A percentile compares a stretch with the other conserved stretches of the same genome.
These are phyloP conservation scores for Horisme vitalbata DNA, from an alignment of 2,888 invertebrate species.

Conservation along the genomic window DNA sequence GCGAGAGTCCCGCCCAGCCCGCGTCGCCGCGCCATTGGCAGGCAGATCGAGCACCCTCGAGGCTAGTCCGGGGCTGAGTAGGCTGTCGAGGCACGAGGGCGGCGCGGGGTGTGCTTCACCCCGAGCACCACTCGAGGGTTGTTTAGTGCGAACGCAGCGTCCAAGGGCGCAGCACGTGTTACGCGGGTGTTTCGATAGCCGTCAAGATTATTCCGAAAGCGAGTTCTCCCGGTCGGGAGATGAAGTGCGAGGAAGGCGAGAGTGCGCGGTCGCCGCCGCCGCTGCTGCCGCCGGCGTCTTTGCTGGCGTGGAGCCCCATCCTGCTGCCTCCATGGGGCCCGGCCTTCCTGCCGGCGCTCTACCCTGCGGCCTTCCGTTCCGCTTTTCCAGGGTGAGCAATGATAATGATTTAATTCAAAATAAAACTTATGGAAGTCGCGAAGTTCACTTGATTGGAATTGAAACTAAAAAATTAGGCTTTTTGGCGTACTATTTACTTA, in stretches of 20 bases:
- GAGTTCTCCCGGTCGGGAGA: slow-evolving; percentile 79
- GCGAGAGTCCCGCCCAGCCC: slow-evolving; percentile 65
- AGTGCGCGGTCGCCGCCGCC: slow-evolving; percentile 70
- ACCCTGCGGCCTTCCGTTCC: slow-evolving; percentile 87
- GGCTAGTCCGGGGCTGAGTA: slow-evolving; percentile 73
- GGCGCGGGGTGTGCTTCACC: slow-evolving; percentile 81
- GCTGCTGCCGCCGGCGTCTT: slow-evolving; percentile 83
- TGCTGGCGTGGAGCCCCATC: slow-evolving; percentile 89
- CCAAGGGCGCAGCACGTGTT: slow-evolving; percentile 77
- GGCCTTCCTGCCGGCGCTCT: slow-evolving; percentile 87
- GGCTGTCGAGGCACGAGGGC: slow-evolving; percentile 80
- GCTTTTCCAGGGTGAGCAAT: slow-evolving; percentile 88
- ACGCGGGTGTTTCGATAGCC: slow-evolving; percentile 58
- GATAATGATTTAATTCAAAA: slow-evolving; percentile 6
- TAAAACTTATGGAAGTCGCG: no score
- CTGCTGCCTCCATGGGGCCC: slow-evolving; percentile 90
- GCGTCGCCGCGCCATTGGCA: slow-evolving; percentile 61
- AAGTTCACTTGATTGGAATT: no score
- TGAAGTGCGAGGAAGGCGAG: slow-evolving; percentile 78
- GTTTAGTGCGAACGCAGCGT: slow-evolving; percentile 80
- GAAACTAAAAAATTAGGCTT: no score
- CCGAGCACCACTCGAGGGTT: slow-evolving; percentile 82
- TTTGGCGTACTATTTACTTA: no score
- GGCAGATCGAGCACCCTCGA: slow-evolving; percentile 76
- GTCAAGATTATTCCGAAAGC: slow-evolving; percentile 79